These are phyloP conservation scores for Eublepharis macularius DNA, from an alignment of 2,113 vertebrate genomes.

Conservation along the genomic window DNA sequence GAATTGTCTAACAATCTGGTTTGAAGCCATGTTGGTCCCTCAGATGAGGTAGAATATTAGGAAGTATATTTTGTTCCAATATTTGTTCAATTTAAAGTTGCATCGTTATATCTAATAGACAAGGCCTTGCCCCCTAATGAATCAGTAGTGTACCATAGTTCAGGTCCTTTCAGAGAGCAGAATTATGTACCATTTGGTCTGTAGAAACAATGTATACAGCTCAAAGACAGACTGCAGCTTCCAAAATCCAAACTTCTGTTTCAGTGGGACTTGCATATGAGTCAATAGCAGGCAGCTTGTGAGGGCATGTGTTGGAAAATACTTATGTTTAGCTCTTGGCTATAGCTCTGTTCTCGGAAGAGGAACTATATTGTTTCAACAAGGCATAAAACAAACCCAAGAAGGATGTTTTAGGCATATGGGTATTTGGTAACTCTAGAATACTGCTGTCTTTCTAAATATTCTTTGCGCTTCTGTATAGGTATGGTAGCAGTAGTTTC, in stretches of 20 bases:
- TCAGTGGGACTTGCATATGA: not conserved
- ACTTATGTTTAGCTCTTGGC: not conserved
- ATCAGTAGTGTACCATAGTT: too few species aligned
- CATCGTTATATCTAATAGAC: too few species aligned
- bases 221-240: not conserved
- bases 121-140: too few species aligned
- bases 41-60: too few species aligned
- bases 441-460: not conserved
- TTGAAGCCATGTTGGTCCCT: too few species aligned
- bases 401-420: not conserved
- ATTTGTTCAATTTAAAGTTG: too few species aligned
- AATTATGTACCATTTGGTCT: not conserved
- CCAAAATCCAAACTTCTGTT: not conserved
- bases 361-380: not conserved
- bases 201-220: not conserved
- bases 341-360: not conserved
- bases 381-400: not conserved
- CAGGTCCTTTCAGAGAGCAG: too few species aligned
- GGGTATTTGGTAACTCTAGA: not conserved
- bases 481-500: too few species aligned
- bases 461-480: not conserved
- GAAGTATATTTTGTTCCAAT: too few species aligned
- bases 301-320: not conserved
- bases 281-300: not conserved
- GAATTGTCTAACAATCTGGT: too few species aligned